Base-by-base conservation (phyloP, 1,140 invertebrate genomes). In the Cyclargus thomasi region DNA sequence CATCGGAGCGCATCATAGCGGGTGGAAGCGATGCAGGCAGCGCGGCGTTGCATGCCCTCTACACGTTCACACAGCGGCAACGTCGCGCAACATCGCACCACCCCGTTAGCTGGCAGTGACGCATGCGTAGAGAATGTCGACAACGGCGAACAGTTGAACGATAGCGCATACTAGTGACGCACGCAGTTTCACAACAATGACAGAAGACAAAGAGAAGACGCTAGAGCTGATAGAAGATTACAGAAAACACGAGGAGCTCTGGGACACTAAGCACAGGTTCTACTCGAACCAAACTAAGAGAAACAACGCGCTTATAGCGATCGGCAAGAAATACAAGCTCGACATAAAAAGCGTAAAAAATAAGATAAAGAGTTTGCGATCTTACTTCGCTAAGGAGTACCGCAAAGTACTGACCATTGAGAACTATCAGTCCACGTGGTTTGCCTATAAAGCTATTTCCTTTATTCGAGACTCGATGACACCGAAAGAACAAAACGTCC, bases 101-200 rank as follows among this genome's bases (percentile, higher is more conserved):
- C 39, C 14, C 39, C 39, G 36, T 8, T 39, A 57, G n/a, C 8
- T 17, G 7, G 55, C 55, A 1, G 17, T 59, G 55, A 59, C 55
- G 55, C 55, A 59, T 59, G 55, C 18, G 55, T 59, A 47, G 6
- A 47, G 39, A 47, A 47, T 47, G 39, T 47, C 39, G 39, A 47
- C 10, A 47, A 8, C 39, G 39, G 14, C 39, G 10, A 47, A 11
- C 39, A 47, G 39, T 47, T 21, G 55, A 18, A 59, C 55, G 18
- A 59, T 21, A 59, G 55, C 55, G 55, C 55, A 59, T 20, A 47
- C 39, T 0, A 21, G 55, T 21, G 55, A 59, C 55, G 18, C 10
- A 20, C 55, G 55, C 17, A 0, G 18, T 18, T 59, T 59, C 55
- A 1, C 53, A 21, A 59, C 20, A 21, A 20, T 59, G 17, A 20